Percentiles rank a stretch among this genome's conserved stretches.
Evolutionary conservation across 2,888 invertebrate genomes (phyloP).

Genomic region (Drosophila melanosoma): DNA sequence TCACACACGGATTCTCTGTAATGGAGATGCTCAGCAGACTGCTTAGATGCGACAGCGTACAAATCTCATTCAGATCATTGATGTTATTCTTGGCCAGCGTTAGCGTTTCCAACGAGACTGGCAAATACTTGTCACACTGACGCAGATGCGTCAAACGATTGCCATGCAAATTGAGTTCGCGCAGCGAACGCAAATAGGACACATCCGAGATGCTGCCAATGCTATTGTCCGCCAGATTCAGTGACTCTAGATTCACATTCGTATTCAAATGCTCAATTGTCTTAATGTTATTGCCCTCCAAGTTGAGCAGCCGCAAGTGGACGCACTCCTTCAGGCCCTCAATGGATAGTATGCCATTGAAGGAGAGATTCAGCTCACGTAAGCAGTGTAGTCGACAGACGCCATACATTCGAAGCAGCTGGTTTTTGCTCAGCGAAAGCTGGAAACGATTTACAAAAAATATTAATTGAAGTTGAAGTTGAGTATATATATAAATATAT

Average conservation of each 20-base stretch:
- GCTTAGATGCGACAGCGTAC: constrained; percentile 91
- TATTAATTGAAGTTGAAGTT: neutral
- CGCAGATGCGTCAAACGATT: constrained; percentile 93
- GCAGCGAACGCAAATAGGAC: constrained; percentile 91
- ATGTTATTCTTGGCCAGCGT: constrained; percentile 94
- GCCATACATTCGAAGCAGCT: constrained; percentile 94
- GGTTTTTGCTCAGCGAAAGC: constrained; percentile 94
- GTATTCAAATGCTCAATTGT: constrained; percentile 95
- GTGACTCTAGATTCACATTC: constrained; percentile 91
- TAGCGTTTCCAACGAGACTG: constrained; percentile 90
- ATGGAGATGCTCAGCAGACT: constrained; percentile 93
- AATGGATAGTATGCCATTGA: constrained; percentile 94
- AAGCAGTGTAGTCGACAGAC: constrained; percentile 92
- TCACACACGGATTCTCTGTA: constrained; percentile 94
- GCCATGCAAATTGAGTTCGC: constrained; percentile 93
- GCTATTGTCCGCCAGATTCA: constrained; percentile 95
- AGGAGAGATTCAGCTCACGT: constrained; percentile 92
- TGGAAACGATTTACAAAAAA: constrained; percentile 84
- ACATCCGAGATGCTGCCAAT: constrained; percentile 94
- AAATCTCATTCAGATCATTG: constrained; percentile 93
- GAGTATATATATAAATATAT: neutral
- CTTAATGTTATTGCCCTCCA: constrained; percentile 96
- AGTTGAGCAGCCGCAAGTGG: constrained; percentile 92
- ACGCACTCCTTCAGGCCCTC: constrained; percentile 94
- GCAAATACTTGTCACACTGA: constrained; percentile 93